A percentile compares a stretch with the other conserved stretches of the same genome.
Evolutionary conservation across 2,888 invertebrate species (phyloP).

Genomic region (Nomada goodeniana): DNA sequence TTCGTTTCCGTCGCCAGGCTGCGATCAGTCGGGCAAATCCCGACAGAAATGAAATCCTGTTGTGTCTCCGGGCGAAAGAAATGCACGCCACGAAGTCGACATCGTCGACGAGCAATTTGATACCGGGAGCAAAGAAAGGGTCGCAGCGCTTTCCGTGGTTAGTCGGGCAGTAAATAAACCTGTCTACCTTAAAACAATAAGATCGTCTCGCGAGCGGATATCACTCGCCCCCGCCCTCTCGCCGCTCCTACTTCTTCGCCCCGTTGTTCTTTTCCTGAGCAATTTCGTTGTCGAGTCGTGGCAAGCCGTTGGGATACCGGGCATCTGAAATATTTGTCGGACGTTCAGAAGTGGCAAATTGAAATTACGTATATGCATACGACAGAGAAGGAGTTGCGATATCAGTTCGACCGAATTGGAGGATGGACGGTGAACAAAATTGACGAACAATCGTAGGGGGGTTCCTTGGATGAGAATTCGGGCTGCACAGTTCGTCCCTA

Average conservation of each 20-base stretch:
- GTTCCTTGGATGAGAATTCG: conserved; percentile 1
- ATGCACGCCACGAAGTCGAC: conserved; percentile 58
- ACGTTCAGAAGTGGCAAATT: conserved; percentile 75
- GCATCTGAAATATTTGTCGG: conserved; percentile 77
- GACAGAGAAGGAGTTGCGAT: conserved; percentile 71
- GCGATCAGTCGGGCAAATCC: conserved; percentile 62
- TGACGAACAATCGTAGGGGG: neutral
- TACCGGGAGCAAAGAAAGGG: conserved; percentile 45
- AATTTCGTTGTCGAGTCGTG: conserved; percentile 66
- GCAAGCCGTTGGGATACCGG: conserved; percentile 48
- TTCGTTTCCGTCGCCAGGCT: neutral
- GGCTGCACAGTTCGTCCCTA: neutral
- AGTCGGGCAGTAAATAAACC: conserved; percentile 82
- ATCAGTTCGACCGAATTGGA: conserved; percentile 44
- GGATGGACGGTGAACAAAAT: conserved; percentile 9
- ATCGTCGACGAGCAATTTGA: conserved; percentile 68
- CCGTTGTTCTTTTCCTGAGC: conserved; percentile 55
- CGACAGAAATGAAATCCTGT: conserved; percentile 57
- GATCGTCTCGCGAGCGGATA: conserved; percentile 75
- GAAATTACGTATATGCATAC: conserved; percentile 75
- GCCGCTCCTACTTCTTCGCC: neutral
- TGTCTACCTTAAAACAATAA: conserved; percentile 81
- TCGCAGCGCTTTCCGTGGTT: conserved; percentile 73
- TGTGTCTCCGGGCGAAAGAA: conserved; percentile 47
- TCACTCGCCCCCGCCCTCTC: conserved; percentile 31